A percentile compares a stretch with the other conserved stretches of the same genome.
Conservation (phyloP, 2,888 invertebrate species). For the Drosophila ezoana region DNA sequence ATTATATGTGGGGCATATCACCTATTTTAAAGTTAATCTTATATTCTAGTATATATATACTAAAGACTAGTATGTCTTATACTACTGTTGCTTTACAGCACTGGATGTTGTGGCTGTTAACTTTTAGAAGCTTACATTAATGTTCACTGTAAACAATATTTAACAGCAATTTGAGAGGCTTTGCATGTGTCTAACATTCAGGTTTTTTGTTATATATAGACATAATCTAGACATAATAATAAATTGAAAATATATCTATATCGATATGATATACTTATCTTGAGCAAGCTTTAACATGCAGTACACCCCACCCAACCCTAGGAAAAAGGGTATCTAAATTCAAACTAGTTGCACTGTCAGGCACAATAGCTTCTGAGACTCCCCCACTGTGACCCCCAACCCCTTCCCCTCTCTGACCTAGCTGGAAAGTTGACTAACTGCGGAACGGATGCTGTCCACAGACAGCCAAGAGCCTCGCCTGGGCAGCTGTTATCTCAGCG, state of each 20-base stretch:
- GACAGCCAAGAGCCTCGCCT: neutral
- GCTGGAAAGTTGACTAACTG: constrained; percentile 18
- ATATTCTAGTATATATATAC: no score
- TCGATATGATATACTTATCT: neutral
- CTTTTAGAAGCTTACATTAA: no score
- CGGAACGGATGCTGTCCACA: constrained; percentile 39
- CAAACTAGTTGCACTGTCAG: constrained; percentile 49
- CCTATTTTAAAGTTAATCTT: neutral
- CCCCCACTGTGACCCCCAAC: neutral
- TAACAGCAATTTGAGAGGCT: no score
- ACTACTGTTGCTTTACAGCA: no score
- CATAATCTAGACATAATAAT: no score
- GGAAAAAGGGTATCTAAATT: constrained; percentile 15
- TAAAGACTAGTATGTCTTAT: no score
- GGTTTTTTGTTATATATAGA: no score
- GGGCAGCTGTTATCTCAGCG: constrained; percentile 30
- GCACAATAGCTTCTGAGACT: constrained; percentile 22
- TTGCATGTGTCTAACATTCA: no score
- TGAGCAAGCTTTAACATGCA: neutral
- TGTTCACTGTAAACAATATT: no score
- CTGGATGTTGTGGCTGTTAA: no score
- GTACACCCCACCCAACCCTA: no score
- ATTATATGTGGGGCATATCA: neutral
- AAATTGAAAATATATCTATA: neutral
- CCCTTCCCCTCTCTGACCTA: constrained; percentile 6